Percentiles rank a stretch among this genome's conserved stretches.
phyloP scores from a whole-genome alignment of 2,797 vertebrate species.

The Falco berigora region DNA sequence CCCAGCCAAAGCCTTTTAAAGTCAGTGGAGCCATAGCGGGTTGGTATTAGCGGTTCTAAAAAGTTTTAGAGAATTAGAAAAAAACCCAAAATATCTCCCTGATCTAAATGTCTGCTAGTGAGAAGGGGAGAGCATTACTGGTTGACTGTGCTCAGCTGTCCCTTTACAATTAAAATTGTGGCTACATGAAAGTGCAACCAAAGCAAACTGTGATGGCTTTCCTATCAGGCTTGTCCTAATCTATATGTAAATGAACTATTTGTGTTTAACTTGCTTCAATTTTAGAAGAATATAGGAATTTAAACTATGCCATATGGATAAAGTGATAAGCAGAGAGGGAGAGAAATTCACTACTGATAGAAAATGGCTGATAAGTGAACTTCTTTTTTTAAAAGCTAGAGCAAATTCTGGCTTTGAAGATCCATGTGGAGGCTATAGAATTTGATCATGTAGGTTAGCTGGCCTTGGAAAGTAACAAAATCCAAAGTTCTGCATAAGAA shows the following conservation, averaged over 20 bases:
- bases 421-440: not conserved
- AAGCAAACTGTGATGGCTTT: not conserved
- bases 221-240: not conserved
- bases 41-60: not conserved
- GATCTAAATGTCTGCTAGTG: not conserved
- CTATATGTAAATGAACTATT: not conserved
- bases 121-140: not conserved
- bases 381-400: not conserved
- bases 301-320: not conserved
- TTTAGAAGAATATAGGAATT: not conserved
- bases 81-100: not conserved
- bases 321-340: not conserved
- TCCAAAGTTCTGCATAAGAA: not conserved
- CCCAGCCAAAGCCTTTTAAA: not conserved
- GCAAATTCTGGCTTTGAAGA: not conserved
- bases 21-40: not conserved
- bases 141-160: not conserved
- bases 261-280: not conserved
- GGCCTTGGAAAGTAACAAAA: not conserved
- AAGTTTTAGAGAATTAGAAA: not conserved
- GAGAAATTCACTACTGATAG: not conserved
- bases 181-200: not conserved
- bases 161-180: not conserved
- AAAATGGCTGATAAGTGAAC: not conserved
- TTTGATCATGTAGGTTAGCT: not conserved